Percentiles rank a stretch among this genome's conserved stretches.
phyloP scores from a whole-genome alignment of 2,113 vertebrate genomes.

The Paracanthobrama guichenoti region DNA sequence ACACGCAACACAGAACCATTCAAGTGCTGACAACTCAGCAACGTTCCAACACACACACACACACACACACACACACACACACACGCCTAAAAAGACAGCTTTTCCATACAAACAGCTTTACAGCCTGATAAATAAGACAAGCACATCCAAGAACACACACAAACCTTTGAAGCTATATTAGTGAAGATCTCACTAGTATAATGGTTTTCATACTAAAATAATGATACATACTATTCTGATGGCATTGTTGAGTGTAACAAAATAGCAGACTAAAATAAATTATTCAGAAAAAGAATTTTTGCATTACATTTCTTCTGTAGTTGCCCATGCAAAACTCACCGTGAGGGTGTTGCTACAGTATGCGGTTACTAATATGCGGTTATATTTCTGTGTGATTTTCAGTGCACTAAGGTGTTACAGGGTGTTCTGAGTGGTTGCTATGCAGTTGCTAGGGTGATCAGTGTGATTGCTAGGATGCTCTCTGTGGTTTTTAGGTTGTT shows the following conservation, averaged over 20 bases:
- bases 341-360: no score
- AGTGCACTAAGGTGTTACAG: no score
- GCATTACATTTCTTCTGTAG: no score
- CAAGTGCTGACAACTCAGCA: slow-evolving; percentile 36
- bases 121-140: background rate
- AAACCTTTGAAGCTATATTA: background rate
- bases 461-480: no score
- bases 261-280: background rate
- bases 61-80: slow-evolving; percentile 29
- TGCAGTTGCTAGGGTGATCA: no score
- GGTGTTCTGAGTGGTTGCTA: no score
- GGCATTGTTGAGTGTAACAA: background rate
- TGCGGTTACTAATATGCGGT: no score
- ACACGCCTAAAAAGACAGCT: background rate
- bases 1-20: slow-evolving; percentile 54
- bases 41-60: background rate
- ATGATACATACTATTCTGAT: background rate
- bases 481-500: no score
- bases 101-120: background rate
- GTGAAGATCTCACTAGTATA: background rate
- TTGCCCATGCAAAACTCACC: no score
- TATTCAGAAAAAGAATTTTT: no score
- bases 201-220: background rate
- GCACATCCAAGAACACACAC: background rate
- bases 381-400: no score